These are phyloP conservation scores for Trochalopteron elliotii DNA, from an alignment of 2,113 vertebrate species.

Conservation along the genomic window DNA sequence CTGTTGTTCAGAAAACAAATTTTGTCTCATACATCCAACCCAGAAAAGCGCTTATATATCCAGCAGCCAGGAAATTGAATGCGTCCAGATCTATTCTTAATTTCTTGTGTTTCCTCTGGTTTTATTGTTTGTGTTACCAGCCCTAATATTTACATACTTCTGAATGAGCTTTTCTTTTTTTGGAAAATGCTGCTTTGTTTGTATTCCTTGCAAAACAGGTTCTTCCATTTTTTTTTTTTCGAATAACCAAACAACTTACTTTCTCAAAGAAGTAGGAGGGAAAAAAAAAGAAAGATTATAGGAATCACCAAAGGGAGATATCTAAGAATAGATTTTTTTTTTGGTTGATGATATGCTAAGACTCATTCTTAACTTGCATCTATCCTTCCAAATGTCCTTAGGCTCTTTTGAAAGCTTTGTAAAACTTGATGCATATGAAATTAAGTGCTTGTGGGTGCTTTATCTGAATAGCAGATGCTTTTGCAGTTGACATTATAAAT, in stretches of 20 bases:
- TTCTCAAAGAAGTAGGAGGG: conserved; percentile 30
- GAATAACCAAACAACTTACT: conserved; percentile 23
- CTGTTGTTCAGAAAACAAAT: neutral
- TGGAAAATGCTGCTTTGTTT: conserved; percentile 48
- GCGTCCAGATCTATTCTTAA: conserved; percentile 52
- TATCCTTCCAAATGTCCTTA: conserved; percentile 36
- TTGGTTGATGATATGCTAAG: conserved; percentile 32
- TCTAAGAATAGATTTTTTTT: conserved; percentile 58
- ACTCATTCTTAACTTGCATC: neutral
- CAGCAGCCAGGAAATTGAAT: conserved; percentile 32
- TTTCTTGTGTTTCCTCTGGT: conserved; percentile 63
- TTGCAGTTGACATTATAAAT: conserved; percentile 18
- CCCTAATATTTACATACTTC: conserved; percentile 59
- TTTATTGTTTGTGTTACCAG: conserved; percentile 59
- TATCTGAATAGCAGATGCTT: conserved; percentile 9
- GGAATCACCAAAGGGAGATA: conserved; percentile 46
- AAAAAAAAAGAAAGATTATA: neutral
- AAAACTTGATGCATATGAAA: conserved; percentile 23
- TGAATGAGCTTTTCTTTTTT: conserved; percentile 57
- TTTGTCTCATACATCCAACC: neutral
- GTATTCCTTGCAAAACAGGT: conserved; percentile 48
- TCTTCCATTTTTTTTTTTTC: neutral
- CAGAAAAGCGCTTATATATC: neutral
- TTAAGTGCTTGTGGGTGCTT: neutral
- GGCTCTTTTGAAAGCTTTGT: conserved; percentile 42